These are phyloP conservation scores for Betta splendens DNA, from an alignment of 2,797 vertebrate species.

Conservation along the genomic window DNA sequence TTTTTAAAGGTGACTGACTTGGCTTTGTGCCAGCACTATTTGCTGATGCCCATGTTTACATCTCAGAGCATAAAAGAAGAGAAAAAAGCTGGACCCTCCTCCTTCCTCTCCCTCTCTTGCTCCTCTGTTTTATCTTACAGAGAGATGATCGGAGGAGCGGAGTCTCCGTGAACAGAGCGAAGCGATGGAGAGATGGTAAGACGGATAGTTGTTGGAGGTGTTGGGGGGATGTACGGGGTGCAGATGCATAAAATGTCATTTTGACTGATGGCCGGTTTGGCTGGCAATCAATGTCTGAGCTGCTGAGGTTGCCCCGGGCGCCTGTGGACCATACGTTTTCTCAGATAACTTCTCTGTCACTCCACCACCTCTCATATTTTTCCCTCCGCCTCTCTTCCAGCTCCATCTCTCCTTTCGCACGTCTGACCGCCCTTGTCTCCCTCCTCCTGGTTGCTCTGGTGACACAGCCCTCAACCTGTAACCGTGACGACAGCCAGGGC, in stretches of 20 bases:
- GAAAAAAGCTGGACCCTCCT: conserved; percentile 64
- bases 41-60: conserved; percentile 61
- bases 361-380: conserved; percentile 40
- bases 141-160: conserved; percentile 81
- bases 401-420: conserved; percentile 84
- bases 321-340: conserved; percentile 50
- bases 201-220: conserved; percentile 59
- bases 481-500: conserved; percentile 68
- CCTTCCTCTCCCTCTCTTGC: conserved; percentile 51
- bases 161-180: conserved; percentile 81
- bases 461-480: conserved; percentile 75
- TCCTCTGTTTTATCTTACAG: conserved; percentile 66
- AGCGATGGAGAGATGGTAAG: conserved; percentile 89
- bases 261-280: conserved; percentile 58
- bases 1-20: conserved; percentile 39
- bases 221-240: conserved; percentile 35
- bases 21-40: conserved; percentile 48
- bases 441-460: conserved; percentile 77
- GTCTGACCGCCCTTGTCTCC: conserved; percentile 74
- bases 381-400: conserved; percentile 63
- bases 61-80: conserved; percentile 59
- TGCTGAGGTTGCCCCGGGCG: conserved; percentile 64
- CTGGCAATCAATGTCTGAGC: conserved; percentile 59
- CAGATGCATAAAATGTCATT: conserved; percentile 63
- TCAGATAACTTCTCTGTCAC: conserved; percentile 54